Evolutionary conservation across 2,888 invertebrate genomes (phyloP).

Genomic region (Drosophila fungiperda): DNA sequence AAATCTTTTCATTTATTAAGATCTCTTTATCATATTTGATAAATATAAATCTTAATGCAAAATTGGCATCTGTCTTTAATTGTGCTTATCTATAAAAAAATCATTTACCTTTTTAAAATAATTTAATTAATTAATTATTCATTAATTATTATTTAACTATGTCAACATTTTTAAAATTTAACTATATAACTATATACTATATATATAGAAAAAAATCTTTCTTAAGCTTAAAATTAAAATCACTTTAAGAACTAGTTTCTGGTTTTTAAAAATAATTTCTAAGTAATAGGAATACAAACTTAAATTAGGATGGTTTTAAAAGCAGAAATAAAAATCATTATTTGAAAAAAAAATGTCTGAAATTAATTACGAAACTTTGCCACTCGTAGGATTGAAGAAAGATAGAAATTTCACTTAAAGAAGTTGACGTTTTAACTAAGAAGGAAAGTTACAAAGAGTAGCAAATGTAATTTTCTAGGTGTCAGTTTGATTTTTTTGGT

Average conservation of each 20-base stretch:
- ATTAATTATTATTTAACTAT: neutral
- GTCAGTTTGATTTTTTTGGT: no score
- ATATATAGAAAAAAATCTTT: no score
- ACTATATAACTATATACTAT: no score
- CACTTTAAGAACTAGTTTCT: neutral
- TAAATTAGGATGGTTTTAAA: neutral
- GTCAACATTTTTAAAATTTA: neutral
- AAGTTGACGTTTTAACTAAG: neutral
- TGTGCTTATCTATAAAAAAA: neutral
- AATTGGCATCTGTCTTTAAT: neutral
- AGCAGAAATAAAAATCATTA: no score
- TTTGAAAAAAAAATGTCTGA: neutral
- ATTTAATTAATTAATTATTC: neutral
- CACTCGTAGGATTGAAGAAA: neutral
- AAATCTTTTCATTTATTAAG: neutral
- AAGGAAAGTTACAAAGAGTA: no score
- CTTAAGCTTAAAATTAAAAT: neutral
- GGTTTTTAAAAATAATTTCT: neutral
- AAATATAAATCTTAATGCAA: neutral
- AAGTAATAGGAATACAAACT: neutral
- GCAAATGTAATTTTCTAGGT: no score
- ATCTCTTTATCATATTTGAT: neutral
- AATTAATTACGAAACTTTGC: accelerated
- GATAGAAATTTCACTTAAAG: neutral
- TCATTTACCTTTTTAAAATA: neutral